These are phyloP conservation scores for Drosophila neotestacea DNA, from an alignment of 2,888 invertebrate species.

Conservation along the genomic window DNA sequence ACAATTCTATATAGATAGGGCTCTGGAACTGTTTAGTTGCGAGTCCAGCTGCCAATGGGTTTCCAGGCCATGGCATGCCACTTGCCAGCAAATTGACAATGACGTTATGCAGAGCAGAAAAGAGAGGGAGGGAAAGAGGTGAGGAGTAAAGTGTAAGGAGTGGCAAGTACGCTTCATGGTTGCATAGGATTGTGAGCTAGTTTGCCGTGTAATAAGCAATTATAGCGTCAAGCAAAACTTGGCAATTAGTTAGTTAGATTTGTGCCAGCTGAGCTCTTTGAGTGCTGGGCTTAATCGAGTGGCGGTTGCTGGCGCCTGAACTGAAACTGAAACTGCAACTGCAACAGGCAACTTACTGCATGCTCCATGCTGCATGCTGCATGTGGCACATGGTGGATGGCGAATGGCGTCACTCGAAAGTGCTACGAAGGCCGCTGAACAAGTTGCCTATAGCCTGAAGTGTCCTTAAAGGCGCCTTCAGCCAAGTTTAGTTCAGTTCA, in stretches of 20 bases:
- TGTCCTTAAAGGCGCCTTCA: slow-evolving; percentile 31
- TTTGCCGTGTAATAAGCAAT: slow-evolving; percentile 72
- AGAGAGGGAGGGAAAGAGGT: background rate
- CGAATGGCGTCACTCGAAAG: slow-evolving; percentile 22
- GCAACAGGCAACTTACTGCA: slow-evolving; percentile 38
- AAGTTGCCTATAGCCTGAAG: slow-evolving; percentile 29
- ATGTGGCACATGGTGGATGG: slow-evolving; percentile 8
- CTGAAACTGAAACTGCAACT: slow-evolving; percentile 18
- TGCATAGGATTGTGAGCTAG: slow-evolving; percentile 60
- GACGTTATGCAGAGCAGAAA: slow-evolving; percentile 32
- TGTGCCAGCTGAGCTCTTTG: slow-evolving; percentile 46
- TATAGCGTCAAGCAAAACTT: slow-evolving; percentile 56
- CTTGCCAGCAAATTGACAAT: slow-evolving; percentile 60
- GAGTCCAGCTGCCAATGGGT: slow-evolving; percentile 32
- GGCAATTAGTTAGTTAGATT: slow-evolving; percentile 63
- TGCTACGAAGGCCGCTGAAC: slow-evolving; percentile 27
- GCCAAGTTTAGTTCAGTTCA: slow-evolving; percentile 26
- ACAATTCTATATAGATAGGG: slow-evolving; percentile 14
- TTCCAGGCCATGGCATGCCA: slow-evolving; percentile 49
- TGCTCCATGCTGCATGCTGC: slow-evolving; percentile 4
- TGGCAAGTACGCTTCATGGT: slow-evolving; percentile 23
- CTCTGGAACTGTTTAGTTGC: slow-evolving; percentile 12
- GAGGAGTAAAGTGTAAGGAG: background rate
- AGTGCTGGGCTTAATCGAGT: slow-evolving; percentile 63
- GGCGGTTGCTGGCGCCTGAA: slow-evolving; percentile 34